Evolutionary conservation across 2,888 invertebrate genomes (phyloP), one percentile per base, ranked within the genome.

Genomic region (Luperina testacea): DNA sequence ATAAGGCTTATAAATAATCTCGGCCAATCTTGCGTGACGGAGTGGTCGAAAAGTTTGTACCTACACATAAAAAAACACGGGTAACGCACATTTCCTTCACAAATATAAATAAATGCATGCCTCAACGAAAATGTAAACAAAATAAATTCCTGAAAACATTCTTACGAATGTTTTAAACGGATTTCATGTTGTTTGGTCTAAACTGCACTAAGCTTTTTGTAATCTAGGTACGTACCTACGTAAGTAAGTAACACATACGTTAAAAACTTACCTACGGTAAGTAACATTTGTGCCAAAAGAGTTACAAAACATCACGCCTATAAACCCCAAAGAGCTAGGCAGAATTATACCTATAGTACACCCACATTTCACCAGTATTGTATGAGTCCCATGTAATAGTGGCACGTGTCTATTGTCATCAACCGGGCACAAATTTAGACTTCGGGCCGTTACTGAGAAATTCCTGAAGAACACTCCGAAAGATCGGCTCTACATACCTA

Each of bases 21-120:
- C 77, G 48, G 48, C n/a, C 77, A 88, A 89, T 88, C 88, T 88
- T 88, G 88, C 88, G 88, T 88, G 88, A 80, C 82, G 51, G 59
- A 78, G 77, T 87, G 86, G 77, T 69, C 69, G 80, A 81, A 86
- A 84, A 79, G 63, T 82, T 80, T 83, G 17, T 65, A 87, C 32
- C 32, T 32, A 32, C 71, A 70, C 82, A 85, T 45, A 69, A 72
- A 84, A 84, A 82, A 82, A 75, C 78, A 78, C 51, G n/a, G 59
- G 67, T 69, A 72, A 80, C 81, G 81, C 79, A 77, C 75, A 79
- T 82, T 89, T 82, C 81, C 86, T 74, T 69, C 69, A 76, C 65
- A 75, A 83, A 81, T 76, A 78, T 45, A 73, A 74, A 89, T 77
- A 79, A 85, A 82, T 83, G 79, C 83, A 83, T 80, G 64, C 64